Conservation (phyloP, 2,113 vertebrate species). For the Barbus barbus region DNA sequence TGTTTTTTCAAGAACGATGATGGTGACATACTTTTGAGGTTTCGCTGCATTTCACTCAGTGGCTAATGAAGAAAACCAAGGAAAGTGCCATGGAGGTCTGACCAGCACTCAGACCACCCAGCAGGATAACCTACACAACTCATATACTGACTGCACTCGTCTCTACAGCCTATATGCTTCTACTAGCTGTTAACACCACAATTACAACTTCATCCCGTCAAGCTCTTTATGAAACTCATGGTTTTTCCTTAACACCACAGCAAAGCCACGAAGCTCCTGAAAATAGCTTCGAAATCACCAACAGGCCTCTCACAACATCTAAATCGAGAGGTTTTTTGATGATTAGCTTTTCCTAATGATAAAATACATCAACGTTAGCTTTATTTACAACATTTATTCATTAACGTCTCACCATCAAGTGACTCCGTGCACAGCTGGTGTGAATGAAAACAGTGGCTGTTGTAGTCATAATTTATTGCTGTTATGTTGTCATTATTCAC, state of each 20-base stretch:
- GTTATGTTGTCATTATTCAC: neutral
- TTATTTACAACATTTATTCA: neutral
- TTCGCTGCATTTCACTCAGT: conserved; percentile 12
- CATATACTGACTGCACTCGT: neutral
- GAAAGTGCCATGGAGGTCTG: conserved; percentile 5
- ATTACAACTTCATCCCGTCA: neutral
- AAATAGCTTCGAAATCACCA: neutral
- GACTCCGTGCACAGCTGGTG: neutral
- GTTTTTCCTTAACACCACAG: neutral
- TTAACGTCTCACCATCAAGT: neutral
- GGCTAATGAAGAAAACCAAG: conserved; percentile 31
- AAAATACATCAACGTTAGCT: neutral
- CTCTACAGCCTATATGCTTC: neutral
- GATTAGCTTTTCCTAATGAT: neutral
- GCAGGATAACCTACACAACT: conserved; percentile 7
- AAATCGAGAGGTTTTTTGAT: neutral
- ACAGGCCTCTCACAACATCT: neutral
- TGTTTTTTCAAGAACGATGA: conserved; percentile 1
- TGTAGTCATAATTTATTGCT: neutral
- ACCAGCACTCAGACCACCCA: conserved; percentile 23
- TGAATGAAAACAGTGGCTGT: neutral
- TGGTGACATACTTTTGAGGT: conserved; percentile 6
- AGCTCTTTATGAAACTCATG: neutral
- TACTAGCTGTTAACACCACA: neutral
- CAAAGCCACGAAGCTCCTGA: neutral